Conservation (phyloP, 2,888 invertebrate genomes). For the Sicus ferrugineus region DNA sequence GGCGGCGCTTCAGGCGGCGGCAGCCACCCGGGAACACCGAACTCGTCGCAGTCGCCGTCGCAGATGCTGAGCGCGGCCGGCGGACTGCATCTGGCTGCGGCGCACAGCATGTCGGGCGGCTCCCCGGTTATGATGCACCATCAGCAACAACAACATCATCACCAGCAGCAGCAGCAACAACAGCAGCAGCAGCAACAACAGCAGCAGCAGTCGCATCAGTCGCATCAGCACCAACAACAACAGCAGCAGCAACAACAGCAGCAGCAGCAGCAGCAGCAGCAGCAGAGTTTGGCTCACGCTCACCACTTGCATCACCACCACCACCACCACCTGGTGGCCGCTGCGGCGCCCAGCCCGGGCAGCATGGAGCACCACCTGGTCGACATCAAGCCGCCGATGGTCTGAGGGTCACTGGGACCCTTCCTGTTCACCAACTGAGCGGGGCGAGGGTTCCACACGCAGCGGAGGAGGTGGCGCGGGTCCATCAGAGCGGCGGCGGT, state of each 20-base stretch:
- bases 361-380: slow-evolving; percentile 71
- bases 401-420: slow-evolving; percentile 74
- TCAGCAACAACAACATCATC: slow-evolving; percentile 52
- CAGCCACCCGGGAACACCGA: slow-evolving; percentile 62
- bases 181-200: slow-evolving; percentile 53
- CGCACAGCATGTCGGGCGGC: slow-evolving; percentile 62
- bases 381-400: slow-evolving; percentile 74
- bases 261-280: slow-evolving; percentile 44
- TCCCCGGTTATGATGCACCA: slow-evolving; percentile 63
- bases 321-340: slow-evolving; percentile 58
- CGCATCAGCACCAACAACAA: slow-evolving; percentile 50
- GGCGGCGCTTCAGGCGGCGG: slow-evolving; percentile 51
- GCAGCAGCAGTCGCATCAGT: slow-evolving; percentile 51
- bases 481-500: not conserved
- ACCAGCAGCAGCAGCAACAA: slow-evolving; percentile 49
- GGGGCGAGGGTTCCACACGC: slow-evolving; percentile 46
- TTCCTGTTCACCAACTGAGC: slow-evolving; percentile 63
- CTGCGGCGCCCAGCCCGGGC: slow-evolving; percentile 67
- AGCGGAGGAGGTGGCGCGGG: not conserved
- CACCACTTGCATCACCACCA: slow-evolving; percentile 53
- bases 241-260: slow-evolving; percentile 58
- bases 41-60: slow-evolving; percentile 45
- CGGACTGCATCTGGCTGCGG: slow-evolving; percentile 59
- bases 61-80: slow-evolving; percentile 31
- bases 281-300: slow-evolving; percentile 47